Conservation (phyloP, 2,797 vertebrate species). For the Betta splendens region DNA sequence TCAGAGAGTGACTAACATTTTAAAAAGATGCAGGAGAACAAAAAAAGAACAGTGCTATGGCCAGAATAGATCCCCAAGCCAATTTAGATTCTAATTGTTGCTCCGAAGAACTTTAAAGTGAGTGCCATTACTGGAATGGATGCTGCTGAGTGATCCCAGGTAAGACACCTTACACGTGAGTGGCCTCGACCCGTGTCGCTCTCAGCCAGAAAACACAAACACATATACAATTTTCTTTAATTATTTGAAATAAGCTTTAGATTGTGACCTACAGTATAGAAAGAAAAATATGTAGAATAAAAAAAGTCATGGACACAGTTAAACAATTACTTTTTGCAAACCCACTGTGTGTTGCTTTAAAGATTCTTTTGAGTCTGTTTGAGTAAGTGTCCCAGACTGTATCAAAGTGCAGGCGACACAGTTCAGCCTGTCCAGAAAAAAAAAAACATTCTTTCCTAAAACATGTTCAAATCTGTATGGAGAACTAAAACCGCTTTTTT, state of each 20-base stretch:
- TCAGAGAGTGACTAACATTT: not conserved
- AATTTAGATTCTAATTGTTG: constrained; percentile 52
- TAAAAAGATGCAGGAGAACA: constrained; percentile 5
- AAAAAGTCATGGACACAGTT: too few relatives aligned
- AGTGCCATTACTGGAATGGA: constrained; percentile 44
- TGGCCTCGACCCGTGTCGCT: too few relatives aligned
- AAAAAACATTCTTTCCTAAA: constrained; percentile 32
- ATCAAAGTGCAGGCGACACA: constrained; percentile 39
- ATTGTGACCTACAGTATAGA: too few relatives aligned
- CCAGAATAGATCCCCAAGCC: constrained; percentile 18
- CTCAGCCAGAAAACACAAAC: too few relatives aligned
- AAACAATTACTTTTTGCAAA: too few relatives aligned
- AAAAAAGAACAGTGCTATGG: constrained; percentile 22
- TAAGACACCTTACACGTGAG: too few relatives aligned
- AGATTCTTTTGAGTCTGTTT: too few relatives aligned
- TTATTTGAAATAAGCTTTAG: too few relatives aligned
- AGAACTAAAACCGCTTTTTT: constrained; percentile 31
- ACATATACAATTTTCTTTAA: too few relatives aligned
- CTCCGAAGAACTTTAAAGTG: constrained; percentile 24
- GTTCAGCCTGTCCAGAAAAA: constrained; percentile 40
- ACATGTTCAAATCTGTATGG: constrained; percentile 27
- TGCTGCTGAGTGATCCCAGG: constrained; percentile 46
- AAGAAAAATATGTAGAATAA: too few relatives aligned
- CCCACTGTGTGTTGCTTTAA: too few relatives aligned
- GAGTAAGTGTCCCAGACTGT: too few relatives aligned